These are phyloP conservation scores for Monopis laevigella DNA, from an alignment of 2,888 invertebrate genomes.

Conservation along the genomic window DNA sequence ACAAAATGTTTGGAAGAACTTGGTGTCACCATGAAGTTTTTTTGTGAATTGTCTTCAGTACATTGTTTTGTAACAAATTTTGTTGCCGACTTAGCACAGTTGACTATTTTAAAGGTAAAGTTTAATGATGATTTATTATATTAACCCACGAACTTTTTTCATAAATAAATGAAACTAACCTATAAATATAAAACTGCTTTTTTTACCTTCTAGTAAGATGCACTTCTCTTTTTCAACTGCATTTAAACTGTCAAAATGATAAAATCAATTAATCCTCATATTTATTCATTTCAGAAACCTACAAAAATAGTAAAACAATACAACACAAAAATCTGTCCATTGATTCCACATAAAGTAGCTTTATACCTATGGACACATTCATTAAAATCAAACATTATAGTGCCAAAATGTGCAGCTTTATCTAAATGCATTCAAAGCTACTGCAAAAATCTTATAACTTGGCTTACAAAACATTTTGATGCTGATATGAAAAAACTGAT, in stretches of 20 bases:
- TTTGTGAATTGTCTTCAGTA: conserved; percentile 41
- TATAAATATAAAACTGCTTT: no score
- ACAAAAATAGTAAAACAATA: conserved; percentile 29
- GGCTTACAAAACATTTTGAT: background rate
- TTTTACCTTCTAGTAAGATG: no score
- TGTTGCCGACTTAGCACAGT: conserved; percentile 33
- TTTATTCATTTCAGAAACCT: conserved; percentile 50
- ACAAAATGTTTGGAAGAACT: conserved; percentile 46
- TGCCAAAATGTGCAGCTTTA: conserved; percentile 44
- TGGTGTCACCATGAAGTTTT: conserved; percentile 34
- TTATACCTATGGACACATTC: conserved; percentile 41
- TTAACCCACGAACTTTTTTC: background rate
- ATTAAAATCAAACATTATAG: conserved; percentile 45
- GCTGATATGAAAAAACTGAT: no score
- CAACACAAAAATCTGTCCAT: conserved; percentile 21
- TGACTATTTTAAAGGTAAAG: conserved; percentile 40
- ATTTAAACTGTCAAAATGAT: no score
- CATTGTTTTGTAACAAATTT: conserved; percentile 37
- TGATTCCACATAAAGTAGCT: conserved; percentile 35
- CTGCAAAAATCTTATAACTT: background rate
- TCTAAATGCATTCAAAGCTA: conserved; percentile 33
- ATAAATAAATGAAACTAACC: background rate
- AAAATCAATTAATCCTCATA: no score
- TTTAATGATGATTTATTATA: no score
- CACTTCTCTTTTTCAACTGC: no score